phyloP scores from a whole-genome alignment of 1,140 invertebrate species.

The Atta texana region DNA sequence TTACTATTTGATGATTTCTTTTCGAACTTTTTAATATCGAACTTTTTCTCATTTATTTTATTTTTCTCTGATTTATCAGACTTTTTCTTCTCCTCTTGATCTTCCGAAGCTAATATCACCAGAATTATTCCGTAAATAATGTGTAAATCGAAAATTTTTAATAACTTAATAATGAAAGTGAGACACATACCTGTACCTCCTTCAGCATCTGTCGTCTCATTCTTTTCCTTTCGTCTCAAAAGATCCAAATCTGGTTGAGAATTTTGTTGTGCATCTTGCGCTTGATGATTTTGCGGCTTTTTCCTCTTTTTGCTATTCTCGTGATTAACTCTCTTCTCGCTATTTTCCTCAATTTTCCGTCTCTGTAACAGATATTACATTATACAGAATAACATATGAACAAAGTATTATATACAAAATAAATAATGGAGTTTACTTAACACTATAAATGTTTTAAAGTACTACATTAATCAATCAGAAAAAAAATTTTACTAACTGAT shows the following conservation, averaged over 20 bases:
- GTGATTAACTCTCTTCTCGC: constrained; percentile 82
- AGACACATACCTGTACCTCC: constrained; percentile 66
- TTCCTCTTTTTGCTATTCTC: constrained; percentile 84
- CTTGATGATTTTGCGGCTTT: constrained; percentile 65
- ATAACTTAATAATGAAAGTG: not conserved
- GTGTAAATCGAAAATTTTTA: constrained; percentile 18
- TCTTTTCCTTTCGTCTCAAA: constrained; percentile 82
- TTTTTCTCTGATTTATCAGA: constrained; percentile 75
- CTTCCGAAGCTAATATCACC: constrained; percentile 71
- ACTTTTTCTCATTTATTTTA: constrained; percentile 77
- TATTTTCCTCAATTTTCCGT: constrained; percentile 80
- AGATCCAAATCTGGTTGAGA: constrained; percentile 78
- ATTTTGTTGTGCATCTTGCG: constrained; percentile 78
- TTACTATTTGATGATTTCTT: constrained; percentile 78
- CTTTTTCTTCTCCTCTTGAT: constrained; percentile 83
- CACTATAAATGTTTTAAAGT: too few relatives aligned
- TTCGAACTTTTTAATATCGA: constrained; percentile 82
- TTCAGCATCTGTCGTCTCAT: constrained; percentile 80
- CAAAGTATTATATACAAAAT: not conserved
- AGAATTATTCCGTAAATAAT: constrained; percentile 26
- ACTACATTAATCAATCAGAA: too few relatives aligned
- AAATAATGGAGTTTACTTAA: too few relatives aligned
- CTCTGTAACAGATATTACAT: constrained; percentile 76
- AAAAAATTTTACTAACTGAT: too few relatives aligned
- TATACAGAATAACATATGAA: not conserved